Conservation (phyloP, 2,113 vertebrate species). For the Elachura formosa region DNA sequence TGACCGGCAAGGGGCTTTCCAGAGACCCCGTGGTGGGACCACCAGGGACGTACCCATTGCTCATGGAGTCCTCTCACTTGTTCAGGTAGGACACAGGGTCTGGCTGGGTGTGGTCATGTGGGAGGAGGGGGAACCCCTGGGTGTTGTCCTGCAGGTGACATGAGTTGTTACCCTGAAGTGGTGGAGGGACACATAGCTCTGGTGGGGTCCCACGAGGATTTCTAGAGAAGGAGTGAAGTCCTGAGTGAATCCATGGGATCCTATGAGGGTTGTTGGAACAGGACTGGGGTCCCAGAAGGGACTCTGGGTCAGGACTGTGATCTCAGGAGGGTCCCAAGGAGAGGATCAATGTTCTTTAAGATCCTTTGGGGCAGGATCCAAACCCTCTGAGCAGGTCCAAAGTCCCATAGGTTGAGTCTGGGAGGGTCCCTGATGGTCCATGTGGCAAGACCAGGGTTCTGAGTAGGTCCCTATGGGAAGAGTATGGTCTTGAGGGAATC, state of each 20-base stretch:
- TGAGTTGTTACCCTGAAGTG: neutral
- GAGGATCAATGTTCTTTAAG: neutral
- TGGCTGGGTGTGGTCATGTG: neutral
- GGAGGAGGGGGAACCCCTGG: neutral
- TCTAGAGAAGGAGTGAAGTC: neutral
- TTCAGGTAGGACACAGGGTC: neutral
- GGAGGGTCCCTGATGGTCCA: neutral
- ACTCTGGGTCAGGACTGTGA: neutral
- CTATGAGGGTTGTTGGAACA: neutral
- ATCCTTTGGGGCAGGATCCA: neutral
- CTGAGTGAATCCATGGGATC: neutral
- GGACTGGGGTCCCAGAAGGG: neutral
- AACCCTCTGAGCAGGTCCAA: too few relatives aligned
- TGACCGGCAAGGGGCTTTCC: neutral
- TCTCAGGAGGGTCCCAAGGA: neutral
- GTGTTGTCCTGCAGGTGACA: neutral
- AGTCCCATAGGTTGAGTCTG: neutral
- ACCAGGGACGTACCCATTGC: neutral
- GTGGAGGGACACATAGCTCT: neutral
- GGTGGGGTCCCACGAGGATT: neutral
- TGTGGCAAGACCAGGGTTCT: neutral
- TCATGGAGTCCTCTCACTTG: neutral
- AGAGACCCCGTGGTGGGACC: neutral
- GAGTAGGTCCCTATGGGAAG: fast-evolving
- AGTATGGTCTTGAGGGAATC: neutral